A percentile compares a stretch with the other conserved stretches of the same genome.
Evolutionary conservation across 92 coral and sea anemone species (phyloP).

Genomic region (Porites lobata): DNA sequence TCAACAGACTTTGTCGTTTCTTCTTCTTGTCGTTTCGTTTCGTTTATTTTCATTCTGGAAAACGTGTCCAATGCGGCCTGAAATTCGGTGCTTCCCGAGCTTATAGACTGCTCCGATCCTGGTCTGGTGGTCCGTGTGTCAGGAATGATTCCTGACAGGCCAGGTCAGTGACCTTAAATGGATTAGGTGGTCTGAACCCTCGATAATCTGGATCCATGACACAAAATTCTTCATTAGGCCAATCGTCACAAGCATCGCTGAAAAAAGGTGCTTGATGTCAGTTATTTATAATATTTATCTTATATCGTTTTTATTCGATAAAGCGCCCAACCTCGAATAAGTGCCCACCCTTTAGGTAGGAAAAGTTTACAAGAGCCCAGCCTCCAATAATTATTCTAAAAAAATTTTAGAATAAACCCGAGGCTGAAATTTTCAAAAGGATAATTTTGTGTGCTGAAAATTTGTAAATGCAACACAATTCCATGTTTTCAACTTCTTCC

Average conservation of each 20-base stretch:
- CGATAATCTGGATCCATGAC: neutral
- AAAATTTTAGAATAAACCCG: too few species aligned
- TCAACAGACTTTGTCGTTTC: neutral
- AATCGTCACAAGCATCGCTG: neutral
- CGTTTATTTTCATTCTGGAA: neutral
- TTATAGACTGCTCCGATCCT: neutral
- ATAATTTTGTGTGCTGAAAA: too few species aligned
- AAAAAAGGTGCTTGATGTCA: too few species aligned
- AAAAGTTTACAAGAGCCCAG: too few species aligned
- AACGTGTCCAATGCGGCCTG: conserved; percentile 17
- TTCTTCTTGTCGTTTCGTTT: neutral
- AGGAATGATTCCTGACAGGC: neutral
- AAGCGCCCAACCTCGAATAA: too few species aligned
- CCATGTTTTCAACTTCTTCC: too few species aligned
- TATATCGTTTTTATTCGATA: too few species aligned
- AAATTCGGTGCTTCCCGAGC: conserved; percentile 15
- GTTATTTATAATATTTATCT: too few species aligned
- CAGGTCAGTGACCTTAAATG: neutral
- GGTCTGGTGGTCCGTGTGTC: neutral
- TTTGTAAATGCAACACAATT: too few species aligned
- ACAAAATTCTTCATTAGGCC: neutral
- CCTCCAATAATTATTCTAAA: too few species aligned
- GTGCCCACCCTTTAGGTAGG: too few species aligned
- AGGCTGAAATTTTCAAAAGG: too few species aligned
- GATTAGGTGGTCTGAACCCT: neutral